Evolutionary conservation across 2,113 vertebrate genomes (phyloP).

Genomic region (Ammodytes marinus): DNA sequence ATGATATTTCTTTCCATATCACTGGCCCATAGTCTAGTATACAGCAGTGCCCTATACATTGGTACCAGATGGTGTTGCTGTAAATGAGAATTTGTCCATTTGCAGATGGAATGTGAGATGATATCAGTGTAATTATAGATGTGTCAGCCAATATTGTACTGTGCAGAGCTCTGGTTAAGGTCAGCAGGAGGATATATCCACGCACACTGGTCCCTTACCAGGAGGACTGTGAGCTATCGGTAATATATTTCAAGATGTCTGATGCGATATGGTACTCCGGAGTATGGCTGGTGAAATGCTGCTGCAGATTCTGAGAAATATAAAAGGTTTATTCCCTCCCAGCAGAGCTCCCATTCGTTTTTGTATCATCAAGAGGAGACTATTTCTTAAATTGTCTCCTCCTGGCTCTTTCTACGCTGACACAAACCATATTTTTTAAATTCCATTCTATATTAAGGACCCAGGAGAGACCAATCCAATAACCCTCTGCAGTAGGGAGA

Average conservation of each 20-base stretch:
- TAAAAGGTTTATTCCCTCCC: constrained; percentile 4
- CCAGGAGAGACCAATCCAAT: constrained; percentile 13
- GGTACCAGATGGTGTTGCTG: constrained; percentile 3
- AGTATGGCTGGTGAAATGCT: constrained; percentile 33
- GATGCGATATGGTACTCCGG: constrained; percentile 9
- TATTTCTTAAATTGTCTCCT: constrained; percentile 8
- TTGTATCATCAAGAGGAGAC: constrained; percentile 35
- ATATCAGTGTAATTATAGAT: constrained; percentile 45
- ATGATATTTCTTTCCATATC: constrained; percentile 7
- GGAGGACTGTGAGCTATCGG: constrained; percentile 31
- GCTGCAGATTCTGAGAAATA: constrained; percentile 25
- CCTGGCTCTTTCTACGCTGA: neutral
- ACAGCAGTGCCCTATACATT: constrained; percentile 5
- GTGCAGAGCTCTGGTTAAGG: constrained; percentile 18
- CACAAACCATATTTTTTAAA: neutral
- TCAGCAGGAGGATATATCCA: constrained; percentile 1
- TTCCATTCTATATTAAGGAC: constrained; percentile 27
- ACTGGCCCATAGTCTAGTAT: neutral
- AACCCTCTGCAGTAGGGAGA: constrained; percentile 20
- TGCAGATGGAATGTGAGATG: constrained; percentile 47
- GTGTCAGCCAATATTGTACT: constrained; percentile 9
- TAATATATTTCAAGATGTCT: constrained; percentile 32
- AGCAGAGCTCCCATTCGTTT: neutral
- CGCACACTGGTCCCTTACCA: constrained; percentile 9
- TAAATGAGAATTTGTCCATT: constrained; percentile 30